Conservation (phyloP, 2,888 invertebrate genomes). For the Apotomis capreana region DNA sequence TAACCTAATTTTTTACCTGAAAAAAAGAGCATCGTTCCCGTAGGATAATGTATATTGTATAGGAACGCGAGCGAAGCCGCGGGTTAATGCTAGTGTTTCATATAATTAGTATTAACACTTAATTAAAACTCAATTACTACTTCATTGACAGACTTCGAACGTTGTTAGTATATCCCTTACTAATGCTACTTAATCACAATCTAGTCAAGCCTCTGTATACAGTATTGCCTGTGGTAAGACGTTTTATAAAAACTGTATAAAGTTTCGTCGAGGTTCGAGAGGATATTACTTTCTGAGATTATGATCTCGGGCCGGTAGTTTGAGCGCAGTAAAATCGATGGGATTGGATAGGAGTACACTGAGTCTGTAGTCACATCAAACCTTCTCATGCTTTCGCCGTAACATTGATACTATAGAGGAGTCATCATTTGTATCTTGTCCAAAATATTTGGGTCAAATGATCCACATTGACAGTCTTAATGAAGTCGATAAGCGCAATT, state of each 20-base stretch:
- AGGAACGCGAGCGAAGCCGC: too few relatives aligned
- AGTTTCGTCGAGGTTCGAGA: slow-evolving; percentile 49
- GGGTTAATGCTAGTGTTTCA: too few relatives aligned
- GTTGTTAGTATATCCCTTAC: not conserved
- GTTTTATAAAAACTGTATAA: slow-evolving; percentile 36
- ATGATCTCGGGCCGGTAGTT: slow-evolving; percentile 60
- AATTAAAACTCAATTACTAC: too few relatives aligned
- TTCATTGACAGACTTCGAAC: too few relatives aligned
- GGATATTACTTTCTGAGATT: slow-evolving; percentile 74
- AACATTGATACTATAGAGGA: not conserved
- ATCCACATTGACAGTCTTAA: too few relatives aligned
- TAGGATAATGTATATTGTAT: too few relatives aligned
- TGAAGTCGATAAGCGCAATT: too few relatives aligned
- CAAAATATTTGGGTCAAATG: too few relatives aligned
- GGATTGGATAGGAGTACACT: slow-evolving; percentile 8
- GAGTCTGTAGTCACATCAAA: slow-evolving; percentile 31
- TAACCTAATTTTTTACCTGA: too few relatives aligned
- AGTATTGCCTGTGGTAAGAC: slow-evolving; percentile 1
- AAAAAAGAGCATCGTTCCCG: too few relatives aligned
- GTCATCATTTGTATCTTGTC: not conserved
- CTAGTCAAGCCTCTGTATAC: slow-evolving; percentile 8
- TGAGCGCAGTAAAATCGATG: slow-evolving; percentile 42
- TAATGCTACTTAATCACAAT: not conserved
- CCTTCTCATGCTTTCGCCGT: not conserved
- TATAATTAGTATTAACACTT: too few relatives aligned